Evolutionary conservation across 2,888 invertebrate species (phyloP).

Genomic region (Argyra leucocephala): DNA sequence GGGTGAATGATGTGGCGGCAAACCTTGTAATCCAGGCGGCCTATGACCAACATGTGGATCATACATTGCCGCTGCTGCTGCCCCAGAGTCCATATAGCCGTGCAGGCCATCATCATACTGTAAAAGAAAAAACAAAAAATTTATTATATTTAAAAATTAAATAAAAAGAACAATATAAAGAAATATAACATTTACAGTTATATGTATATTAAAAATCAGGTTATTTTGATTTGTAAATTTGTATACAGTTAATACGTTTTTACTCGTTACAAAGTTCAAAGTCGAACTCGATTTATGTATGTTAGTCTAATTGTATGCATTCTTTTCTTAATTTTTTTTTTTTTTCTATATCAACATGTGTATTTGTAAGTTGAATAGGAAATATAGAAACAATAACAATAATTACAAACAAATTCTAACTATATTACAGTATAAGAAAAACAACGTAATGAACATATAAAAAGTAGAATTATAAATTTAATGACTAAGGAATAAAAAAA

Average conservation of each 20-base stretch:
- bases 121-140: slow-evolving; percentile 29
- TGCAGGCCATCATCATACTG: slow-evolving; percentile 93
- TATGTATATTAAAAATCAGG: no score
- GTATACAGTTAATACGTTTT: background rate
- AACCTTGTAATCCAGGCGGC: slow-evolving; percentile 50
- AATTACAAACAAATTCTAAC: background rate
- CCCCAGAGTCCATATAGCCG: slow-evolving; percentile 72
- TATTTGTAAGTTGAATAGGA: no score
- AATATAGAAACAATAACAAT: background rate
- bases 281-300: background rate
- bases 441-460: background rate
- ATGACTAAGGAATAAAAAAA: background rate
- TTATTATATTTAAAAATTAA: background rate
- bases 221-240: background rate
- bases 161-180: no score
- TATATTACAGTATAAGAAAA: background rate
- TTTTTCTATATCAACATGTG: no score
- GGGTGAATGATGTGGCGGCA: slow-evolving; percentile 67
- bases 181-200: no score
- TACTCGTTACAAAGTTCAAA: background rate
- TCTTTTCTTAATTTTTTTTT: background rate
- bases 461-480: background rate
- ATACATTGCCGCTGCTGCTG: slow-evolving; percentile 57
- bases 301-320: background rate
- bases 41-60: slow-evolving; percentile 64